Evolutionary conservation across 37 sponge, comb jelly and placozoan genomes (phyloP).

Genomic region (Halichondria panicea): DNA sequence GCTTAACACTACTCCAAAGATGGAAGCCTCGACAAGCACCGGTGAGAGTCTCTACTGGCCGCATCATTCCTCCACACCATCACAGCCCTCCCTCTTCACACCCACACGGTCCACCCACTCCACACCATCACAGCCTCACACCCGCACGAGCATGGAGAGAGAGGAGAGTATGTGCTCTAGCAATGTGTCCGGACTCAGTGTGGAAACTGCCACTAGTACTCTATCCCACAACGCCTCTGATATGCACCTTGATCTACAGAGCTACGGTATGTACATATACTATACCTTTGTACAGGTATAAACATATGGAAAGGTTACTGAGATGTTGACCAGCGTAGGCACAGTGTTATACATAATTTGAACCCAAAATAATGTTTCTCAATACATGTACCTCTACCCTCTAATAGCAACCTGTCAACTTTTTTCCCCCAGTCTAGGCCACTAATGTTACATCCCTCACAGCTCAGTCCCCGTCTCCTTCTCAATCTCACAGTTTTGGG

Average conservation of each 20-base stretch:
- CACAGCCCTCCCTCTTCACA: not conserved
- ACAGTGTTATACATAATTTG: too few species aligned
- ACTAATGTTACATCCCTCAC: not conserved
- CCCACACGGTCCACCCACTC: not conserved
- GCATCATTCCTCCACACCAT: not conserved
- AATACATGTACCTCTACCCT: too few species aligned
- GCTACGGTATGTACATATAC: slow-evolving; percentile 15
- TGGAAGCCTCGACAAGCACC: slow-evolving; percentile 34
- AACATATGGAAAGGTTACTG: too few species aligned
- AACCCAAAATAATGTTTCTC: too few species aligned
- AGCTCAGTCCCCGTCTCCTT: not conserved
- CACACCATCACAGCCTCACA: not conserved
- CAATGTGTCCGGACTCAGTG: not conserved
- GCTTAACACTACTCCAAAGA: not conserved
- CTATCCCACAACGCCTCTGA: slow-evolving; percentile 4
- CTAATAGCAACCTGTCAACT: too few species aligned
- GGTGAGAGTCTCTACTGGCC: slow-evolving; percentile 11
- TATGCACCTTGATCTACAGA: slow-evolving; percentile 26
- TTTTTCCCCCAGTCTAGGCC: not conserved
- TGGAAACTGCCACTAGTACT: slow-evolving; percentile 7
- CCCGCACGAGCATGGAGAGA: not conserved
- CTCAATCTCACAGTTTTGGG: slow-evolving; percentile 1
- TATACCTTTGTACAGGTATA: too few species aligned
- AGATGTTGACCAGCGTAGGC: too few species aligned
- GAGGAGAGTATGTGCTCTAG: not conserved